Evolutionary conservation across 2,888 invertebrate species (phyloP), one percentile per base, ranked within the genome.

Genomic region (Mythimna loreyi): DNA sequence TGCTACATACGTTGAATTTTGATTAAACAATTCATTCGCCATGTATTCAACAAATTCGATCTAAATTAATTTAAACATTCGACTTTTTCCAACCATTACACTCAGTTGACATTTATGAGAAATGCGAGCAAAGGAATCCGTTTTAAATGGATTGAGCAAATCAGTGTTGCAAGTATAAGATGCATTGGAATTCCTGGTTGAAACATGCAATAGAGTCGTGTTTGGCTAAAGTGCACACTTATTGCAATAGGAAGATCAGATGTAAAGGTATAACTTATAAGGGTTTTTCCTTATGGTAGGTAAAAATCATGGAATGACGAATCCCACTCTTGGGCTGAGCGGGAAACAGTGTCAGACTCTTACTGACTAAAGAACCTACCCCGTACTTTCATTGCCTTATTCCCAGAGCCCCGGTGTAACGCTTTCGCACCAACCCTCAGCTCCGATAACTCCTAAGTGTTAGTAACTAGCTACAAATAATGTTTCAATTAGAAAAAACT

Each of bases 81-180:
- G 13, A 43, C 43, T 43, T 43, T 43, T n/a, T 43, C 43, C 43
- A 43, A 43, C 43, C 19, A n/a, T 69, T 16, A 49, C 40, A 23
- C 16, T 28, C 21, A 50, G 19, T n/a, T 74, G 47, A 45, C 28
- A 55, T 73, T 43, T 58, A 63, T 43, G 30, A 33, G 50, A 55
- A 61, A 73, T 73, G 21, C 16, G 25, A 52, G 52, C 43, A 19
- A 9, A n/a, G 50, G 16, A 52, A 64, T 65, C n/a, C 36, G 25
- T 50, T 47, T 21, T 2, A 73, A 49, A 76, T 30, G 19, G 49
- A 59, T 76, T 76, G 28, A 65, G 78, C 25, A 59, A 81, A 58
- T 33, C n/a, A 43, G n/a, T 71, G 64, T 62, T 71, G 77, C 45
- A 77, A 81, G 23, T 1, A 5, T 74, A 28, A 30, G 50, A 25